phyloP scores from a whole-genome alignment of 2,888 invertebrate genomes.

The Lacanobia oleracea region DNA sequence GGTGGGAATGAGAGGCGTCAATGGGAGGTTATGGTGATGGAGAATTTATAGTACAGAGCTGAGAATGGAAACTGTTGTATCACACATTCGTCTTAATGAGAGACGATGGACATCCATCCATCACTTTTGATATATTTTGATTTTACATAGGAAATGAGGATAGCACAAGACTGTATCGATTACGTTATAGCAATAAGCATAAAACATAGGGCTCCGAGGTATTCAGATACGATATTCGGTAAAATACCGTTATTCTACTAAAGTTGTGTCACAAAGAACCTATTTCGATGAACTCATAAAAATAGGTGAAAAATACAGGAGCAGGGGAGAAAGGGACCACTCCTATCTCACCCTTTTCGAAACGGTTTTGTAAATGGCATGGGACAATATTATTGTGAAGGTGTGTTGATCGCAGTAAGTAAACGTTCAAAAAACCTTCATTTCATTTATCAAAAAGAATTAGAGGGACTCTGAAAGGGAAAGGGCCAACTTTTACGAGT shows the following conservation, averaged over 20 bases:
- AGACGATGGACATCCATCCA: background rate
- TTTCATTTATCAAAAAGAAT: conserved; percentile 16
- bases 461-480: conserved; percentile 24
- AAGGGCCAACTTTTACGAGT: background rate
- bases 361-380: conserved; percentile 24
- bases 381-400: conserved; percentile 20
- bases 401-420: conserved; percentile 13
- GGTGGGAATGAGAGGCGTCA: conserved; percentile 30
- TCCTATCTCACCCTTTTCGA: conserved; percentile 14
- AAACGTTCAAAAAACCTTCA: conserved; percentile 1
- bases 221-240: no score
- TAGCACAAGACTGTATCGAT: background rate
- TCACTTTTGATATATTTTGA: background rate
- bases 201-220: background rate
- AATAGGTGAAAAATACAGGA: background rate
- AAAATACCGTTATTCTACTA: background rate
- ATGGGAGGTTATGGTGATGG: conserved; percentile 12
- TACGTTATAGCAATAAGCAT: no score
- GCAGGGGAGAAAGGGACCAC: background rate
- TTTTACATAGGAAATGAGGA: background rate
- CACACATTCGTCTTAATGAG: background rate
- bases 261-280: no score
- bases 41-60: conserved; percentile 1
- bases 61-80: background rate
- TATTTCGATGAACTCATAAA: no score